Base-by-base conservation (phyloP, 2,888 invertebrate genomes). In the Elegia similella region DNA sequence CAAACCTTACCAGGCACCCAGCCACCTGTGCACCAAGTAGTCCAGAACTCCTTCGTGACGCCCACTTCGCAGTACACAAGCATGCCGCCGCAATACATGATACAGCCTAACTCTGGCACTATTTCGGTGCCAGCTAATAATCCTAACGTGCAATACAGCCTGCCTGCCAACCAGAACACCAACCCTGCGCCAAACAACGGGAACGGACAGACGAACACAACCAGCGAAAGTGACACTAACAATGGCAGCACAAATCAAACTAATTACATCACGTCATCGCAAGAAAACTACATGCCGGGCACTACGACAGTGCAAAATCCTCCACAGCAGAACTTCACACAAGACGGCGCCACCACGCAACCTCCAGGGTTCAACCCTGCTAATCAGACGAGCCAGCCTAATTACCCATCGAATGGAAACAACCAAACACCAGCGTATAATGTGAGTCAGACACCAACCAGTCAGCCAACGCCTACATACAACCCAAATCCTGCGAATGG, bases 261-360 rank as follows among this genome's bases (percentile, higher is more conserved):
- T 0, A 86, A 84, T 61, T 90, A 88, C 62, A 89, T 90, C n/a
- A 83, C 89, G 0, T 87, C 88, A 0, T 85, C 89, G 1, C 90
- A 90, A 67, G 90, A 90, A 15, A 80, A 73, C 17, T 89, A 87
- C 55, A 66, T 84, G 42, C 61, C 84, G 0, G 74, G 72, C 1
- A 67, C 69, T 0, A 72, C 75, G 5, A 52, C 63, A 1, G 78
- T 76, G 10, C 84, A 80, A 56, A 85, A 72, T 59, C 62, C 61
- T 0, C 61, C 62, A 6, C 82, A 85, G 42, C 84, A 84, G 59
- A 80, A 62, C 29, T 88, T 84, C 54, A 59, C 82, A 0, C 63
- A 78, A 0, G 88, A 88, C 6, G 81, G 77, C 1, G 69, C 78
- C 10, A 66, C 78, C 1, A 67, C 83, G 6, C 86, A 84, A 13